Percentiles rank a stretch among this genome's conserved stretches.
These are phyloP conservation scores for Platycercus adscitus DNA, from an alignment of 2,113 vertebrate genomes.

Conservation along the genomic window DNA sequence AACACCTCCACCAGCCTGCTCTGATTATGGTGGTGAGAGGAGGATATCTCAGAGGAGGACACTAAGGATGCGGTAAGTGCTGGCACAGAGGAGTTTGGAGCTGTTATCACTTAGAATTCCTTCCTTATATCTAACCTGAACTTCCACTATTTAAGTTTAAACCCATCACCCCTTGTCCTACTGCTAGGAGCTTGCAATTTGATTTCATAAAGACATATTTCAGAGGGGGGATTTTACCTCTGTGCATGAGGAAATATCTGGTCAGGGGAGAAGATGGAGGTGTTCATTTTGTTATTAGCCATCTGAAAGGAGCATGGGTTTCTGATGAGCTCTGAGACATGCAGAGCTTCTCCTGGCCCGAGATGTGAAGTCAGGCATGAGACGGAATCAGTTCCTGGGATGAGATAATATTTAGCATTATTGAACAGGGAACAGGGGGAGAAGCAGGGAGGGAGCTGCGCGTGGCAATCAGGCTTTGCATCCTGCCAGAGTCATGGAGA, in stretches of 20 bases:
- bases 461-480: background rate
- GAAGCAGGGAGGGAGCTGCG: background rate
- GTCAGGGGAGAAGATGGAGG: background rate
- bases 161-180: background rate
- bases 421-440: rapidly evolving
- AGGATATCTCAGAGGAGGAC: background rate
- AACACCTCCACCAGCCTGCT: background rate
- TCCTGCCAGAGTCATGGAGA: background rate
- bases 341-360: background rate
- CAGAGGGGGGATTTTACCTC: background rate
- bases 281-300: background rate
- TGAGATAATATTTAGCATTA: background rate
- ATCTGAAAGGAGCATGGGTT: background rate
- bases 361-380: background rate
- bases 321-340: background rate
- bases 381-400: background rate
- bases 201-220: background rate
- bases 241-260: background rate
- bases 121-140: background rate
- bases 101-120: background rate
- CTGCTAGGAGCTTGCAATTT: background rate
- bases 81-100: background rate
- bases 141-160: background rate
- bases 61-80: background rate
- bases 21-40: background rate